phyloP scores from a whole-genome alignment of 2,797 vertebrate species.

The Cirrhinus mrigala region DNA sequence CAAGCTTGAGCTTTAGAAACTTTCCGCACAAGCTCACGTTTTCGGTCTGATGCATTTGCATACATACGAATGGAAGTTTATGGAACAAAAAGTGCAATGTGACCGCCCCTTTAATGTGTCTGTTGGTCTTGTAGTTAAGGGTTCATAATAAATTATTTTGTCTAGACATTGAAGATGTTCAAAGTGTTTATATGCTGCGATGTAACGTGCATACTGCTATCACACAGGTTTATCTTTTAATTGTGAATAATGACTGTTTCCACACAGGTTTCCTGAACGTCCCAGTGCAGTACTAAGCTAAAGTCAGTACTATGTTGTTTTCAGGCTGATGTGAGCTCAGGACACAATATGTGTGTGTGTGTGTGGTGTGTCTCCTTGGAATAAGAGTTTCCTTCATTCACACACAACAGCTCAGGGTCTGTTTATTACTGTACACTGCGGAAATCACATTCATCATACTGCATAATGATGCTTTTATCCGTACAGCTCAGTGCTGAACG shows the following conservation, averaged over 20 bases:
- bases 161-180: no score
- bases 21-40: no score
- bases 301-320: not conserved
- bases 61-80: no score
- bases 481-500: constrained; percentile 31
- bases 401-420: constrained; percentile 21
- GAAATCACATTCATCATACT: constrained; percentile 33
- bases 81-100: no score
- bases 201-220: not conserved
- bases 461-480: constrained; percentile 55
- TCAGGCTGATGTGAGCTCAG: not conserved
- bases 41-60: no score
- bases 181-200: not conserved
- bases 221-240: not conserved
- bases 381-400: constrained; percentile 30
- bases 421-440: constrained; percentile 41
- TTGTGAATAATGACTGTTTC: not conserved
- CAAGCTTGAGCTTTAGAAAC: no score
- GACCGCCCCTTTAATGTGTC: no score
- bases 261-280: not conserved
- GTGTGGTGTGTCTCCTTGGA: not conserved
- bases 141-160: not conserved
- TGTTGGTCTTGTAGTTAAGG: no score
- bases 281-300: not conserved
- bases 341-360: not conserved